phyloP scores from a whole-genome alignment of 2,797 vertebrate genomes.

The Choloepus didactylus region DNA sequence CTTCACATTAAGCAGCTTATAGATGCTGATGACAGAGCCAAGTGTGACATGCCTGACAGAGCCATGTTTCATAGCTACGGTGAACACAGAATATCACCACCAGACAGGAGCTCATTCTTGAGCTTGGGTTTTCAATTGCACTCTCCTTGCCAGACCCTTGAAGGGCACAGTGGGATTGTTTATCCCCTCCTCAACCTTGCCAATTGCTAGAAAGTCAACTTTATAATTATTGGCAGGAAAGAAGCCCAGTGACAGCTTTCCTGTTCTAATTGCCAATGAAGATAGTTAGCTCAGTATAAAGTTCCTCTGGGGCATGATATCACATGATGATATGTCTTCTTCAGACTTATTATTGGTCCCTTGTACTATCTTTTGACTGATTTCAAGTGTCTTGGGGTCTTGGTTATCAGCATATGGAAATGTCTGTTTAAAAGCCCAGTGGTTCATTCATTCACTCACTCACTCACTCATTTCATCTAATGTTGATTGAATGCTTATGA shows the following conservation, averaged over 20 bases:
- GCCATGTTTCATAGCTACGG: not conserved
- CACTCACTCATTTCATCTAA: not conserved
- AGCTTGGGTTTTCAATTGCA: not conserved
- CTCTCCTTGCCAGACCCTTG: not conserved
- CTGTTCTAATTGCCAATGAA: not conserved
- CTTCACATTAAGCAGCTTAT: not conserved
- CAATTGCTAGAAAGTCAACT: slow-evolving; percentile 23
- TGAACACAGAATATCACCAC: not conserved
- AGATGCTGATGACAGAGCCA: not conserved
- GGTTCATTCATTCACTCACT: not conserved
- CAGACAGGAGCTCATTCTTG: not conserved
- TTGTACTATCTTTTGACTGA: not conserved
- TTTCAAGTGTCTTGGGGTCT: not conserved
- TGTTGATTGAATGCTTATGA: not conserved
- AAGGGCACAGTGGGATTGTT: slow-evolving; percentile 36
- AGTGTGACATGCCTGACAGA: fast-evolving
- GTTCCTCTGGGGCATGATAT: not conserved
- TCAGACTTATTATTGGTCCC: not conserved
- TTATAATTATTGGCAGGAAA: slow-evolving; percentile 28
- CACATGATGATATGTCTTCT: not conserved
- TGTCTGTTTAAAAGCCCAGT: not conserved
- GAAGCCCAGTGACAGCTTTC: not conserved
- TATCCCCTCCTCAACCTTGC: not conserved
- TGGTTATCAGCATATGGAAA: not conserved
- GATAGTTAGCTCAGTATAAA: not conserved